Conservation (phyloP, 2,888 invertebrate genomes). For the Schizaphis graminum region DNA sequence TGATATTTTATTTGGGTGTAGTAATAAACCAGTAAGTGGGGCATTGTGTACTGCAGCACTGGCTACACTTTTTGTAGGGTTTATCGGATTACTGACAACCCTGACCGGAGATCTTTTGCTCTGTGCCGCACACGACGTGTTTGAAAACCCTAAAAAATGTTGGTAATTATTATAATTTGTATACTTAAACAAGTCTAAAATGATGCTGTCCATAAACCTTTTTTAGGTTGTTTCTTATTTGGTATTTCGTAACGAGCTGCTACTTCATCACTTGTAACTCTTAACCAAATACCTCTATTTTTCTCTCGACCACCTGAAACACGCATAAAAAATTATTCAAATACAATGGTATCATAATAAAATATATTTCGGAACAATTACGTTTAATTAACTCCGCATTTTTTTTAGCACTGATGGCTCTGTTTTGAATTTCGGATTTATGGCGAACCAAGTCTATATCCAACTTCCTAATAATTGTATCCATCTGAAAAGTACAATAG, state of each 20-base stretch:
- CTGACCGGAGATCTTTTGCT: slow-evolving; percentile 59
- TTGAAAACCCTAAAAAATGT: slow-evolving; percentile 12
- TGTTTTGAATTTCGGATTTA: slow-evolving; percentile 97
- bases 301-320: slow-evolving; percentile 79
- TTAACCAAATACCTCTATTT: slow-evolving; percentile 74
- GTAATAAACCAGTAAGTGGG: slow-evolving; percentile 92
- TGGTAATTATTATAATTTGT: neutral
- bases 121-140: slow-evolving; percentile 20
- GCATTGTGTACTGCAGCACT: slow-evolving; percentile 92
- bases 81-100: slow-evolving; percentile 44
- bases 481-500: slow-evolving; percentile 75
- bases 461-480: slow-evolving; percentile 95
- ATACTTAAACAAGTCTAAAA: neutral
- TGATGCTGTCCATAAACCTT: slow-evolving; percentile 69
- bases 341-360: neutral
- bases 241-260: slow-evolving; percentile 71
- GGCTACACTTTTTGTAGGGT: slow-evolving; percentile 73
- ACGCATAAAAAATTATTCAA: neutral
- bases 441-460: slow-evolving; percentile 97
- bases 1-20: too few species aligned
- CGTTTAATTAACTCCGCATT: slow-evolving; percentile 77
- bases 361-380: slow-evolving; percentile 70
- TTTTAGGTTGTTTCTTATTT: slow-evolving; percentile 76
- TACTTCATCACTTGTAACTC: slow-evolving; percentile 73
- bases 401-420: slow-evolving; percentile 81